Base-by-base conservation (phyloP, 2,888 invertebrate genomes). In the Drosophila robusta region DNA sequence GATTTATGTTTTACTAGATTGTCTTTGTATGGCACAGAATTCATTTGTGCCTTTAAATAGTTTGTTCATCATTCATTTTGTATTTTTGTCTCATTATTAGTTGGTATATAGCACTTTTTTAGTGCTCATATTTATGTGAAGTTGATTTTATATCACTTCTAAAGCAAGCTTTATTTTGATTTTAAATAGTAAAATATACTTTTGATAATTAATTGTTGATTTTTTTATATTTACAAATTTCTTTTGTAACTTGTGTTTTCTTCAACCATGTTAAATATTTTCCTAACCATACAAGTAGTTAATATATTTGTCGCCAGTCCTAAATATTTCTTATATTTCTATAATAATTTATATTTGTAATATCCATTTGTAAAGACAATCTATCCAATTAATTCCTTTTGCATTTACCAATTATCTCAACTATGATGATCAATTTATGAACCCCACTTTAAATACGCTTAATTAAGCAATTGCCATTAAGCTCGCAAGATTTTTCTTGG, bases 391-490 rank as follows among this genome's bases (percentile, higher is more conserved):
- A 16, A 9, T 3, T 14, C 8, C 18, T 2, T 14, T 18, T 2
- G 6, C 1, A 41, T 52, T 64, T 64, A 39, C 38, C 57, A 49
- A 52, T 64, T 38, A 38, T 24, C 49, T 41, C 5, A 11, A 24
- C 9, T 12, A 14, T 14, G 18, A 12, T 26, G n/a, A 41, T 60
- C 38, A 56, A 38, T 55, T 60, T 52, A 16, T n/a, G 34, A 32
- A 56, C 41, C 52, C 2, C 18, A 18, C 18, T 39, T 44, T 46
- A 55, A 73, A 52, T 55, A 36, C 52, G 62, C 70, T 80, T 83
- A 88, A 85, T 85, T 80, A 88, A 86, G 85, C 80, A 86, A 85
- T 86, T 83, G 66, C 75, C 70, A 78, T 86, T 70, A 78, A 46
- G 65, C 54, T 62, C 52, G 36, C 42, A 54, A 62, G 75, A 75